Evolutionary conservation across 1,140 invertebrate genomes (phyloP).

Genomic region (Chrysomallon squamiferum): DNA sequence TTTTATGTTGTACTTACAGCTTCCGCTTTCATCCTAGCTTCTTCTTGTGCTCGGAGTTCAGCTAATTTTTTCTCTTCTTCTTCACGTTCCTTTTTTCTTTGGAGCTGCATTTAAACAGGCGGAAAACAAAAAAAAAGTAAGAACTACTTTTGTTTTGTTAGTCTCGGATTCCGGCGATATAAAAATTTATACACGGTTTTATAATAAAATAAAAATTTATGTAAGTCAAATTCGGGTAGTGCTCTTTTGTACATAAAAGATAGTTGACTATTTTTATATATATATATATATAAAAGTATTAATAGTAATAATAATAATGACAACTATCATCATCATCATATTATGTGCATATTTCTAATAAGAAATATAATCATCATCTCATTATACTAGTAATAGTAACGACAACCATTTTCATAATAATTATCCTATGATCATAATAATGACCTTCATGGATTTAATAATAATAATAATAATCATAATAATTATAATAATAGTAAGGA

Average conservation of each 20-base stretch:
- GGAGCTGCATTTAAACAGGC: conserved; percentile 27
- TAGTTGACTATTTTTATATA: no score
- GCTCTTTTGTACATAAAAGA: neutral
- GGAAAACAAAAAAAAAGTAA: neutral
- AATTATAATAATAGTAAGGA: no score
- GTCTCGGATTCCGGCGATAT: neutral
- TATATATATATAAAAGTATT: neutral
- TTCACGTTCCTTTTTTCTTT: conserved; percentile 40
- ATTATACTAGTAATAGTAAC: no score
- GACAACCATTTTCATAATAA: no score
- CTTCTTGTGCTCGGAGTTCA: conserved; percentile 37
- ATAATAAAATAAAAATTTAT: neutral
- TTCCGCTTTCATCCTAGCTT: conserved; percentile 42
- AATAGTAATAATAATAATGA: no score
- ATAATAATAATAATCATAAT: no score
- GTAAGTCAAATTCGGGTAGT: neutral
- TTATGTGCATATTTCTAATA: no score
- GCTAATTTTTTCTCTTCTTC: conserved; percentile 43
- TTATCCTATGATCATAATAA: no score
- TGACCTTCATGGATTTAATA: no score
- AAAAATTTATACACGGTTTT: neutral
- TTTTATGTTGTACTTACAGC: conserved; percentile 46
- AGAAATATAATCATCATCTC: neutral
- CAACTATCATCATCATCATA: no score
- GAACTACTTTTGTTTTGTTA: neutral